Conservation (phyloP, 2,888 invertebrate species). For the Philopedon plagiatum region DNA sequence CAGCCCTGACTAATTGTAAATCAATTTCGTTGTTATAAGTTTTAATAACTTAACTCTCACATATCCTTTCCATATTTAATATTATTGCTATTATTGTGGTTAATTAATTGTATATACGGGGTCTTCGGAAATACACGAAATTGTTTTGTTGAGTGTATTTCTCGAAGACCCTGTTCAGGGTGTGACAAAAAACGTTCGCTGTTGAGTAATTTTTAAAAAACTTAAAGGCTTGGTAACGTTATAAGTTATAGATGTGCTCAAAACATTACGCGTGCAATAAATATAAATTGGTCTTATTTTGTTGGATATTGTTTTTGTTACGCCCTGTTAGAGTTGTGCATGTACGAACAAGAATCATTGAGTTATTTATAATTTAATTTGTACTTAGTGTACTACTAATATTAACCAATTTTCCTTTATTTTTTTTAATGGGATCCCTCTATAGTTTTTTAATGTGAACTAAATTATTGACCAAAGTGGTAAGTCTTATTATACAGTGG, state of each 20-base stretch:
- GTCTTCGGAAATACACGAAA: background rate
- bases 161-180: slow-evolving; percentile 12
- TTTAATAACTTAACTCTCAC: slow-evolving; percentile 54
- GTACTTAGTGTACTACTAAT: slow-evolving; percentile 11
- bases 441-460: slow-evolving; percentile 22
- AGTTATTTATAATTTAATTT: background rate
- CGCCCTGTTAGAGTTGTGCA: slow-evolving; percentile 26
- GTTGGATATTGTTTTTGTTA: slow-evolving; percentile 26
- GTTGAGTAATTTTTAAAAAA: slow-evolving; percentile 9
- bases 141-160: background rate
- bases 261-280: slow-evolving; percentile 34
- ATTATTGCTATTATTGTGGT: slow-evolving; percentile 37
- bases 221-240: slow-evolving; percentile 15
- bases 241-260: slow-evolving; percentile 24
- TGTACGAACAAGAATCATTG: slow-evolving; percentile 3
- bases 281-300: slow-evolving; percentile 11
- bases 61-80: slow-evolving; percentile 62
- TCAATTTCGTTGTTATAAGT: slow-evolving; percentile 48
- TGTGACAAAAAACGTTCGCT: slow-evolving; percentile 7
- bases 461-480: slow-evolving; percentile 30
- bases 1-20: slow-evolving; percentile 31
- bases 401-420: background rate
- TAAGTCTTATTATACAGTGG: slow-evolving; percentile 37
- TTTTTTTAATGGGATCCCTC: slow-evolving; percentile 19
- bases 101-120: slow-evolving; percentile 20